Conservation (phyloP, 2,113 vertebrate species). For the Varanus komodoensis region DNA sequence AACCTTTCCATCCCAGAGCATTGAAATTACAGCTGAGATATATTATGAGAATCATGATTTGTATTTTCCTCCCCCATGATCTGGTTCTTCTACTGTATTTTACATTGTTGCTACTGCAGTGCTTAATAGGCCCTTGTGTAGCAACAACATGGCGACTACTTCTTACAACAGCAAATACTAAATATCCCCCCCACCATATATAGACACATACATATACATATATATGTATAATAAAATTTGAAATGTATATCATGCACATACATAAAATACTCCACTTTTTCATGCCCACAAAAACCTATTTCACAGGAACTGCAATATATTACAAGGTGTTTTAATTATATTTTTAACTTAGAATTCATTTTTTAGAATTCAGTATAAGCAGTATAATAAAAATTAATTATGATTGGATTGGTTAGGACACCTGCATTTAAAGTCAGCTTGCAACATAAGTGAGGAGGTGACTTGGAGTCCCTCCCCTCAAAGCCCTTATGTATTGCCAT, state of each 20-base stretch:
- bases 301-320: slow-evolving; percentile 51
- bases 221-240: neutral
- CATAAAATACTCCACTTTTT: slow-evolving; percentile 49
- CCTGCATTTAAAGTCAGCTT: slow-evolving; percentile 9
- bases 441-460: slow-evolving; percentile 42
- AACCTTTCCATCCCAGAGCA: neutral
- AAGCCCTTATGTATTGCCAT: slow-evolving; percentile 57
- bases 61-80: slow-evolving; percentile 53
- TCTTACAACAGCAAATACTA: slow-evolving; percentile 77
- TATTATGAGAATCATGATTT: slow-evolving; percentile 38
- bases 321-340: slow-evolving; percentile 45
- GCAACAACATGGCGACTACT: slow-evolving; percentile 85
- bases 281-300: slow-evolving; percentile 59
- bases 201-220: too few species aligned
- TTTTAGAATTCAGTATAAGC: slow-evolving; percentile 45
- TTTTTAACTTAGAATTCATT: slow-evolving; percentile 41
- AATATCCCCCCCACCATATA: slow-evolving; percentile 46
- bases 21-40: slow-evolving; percentile 64
- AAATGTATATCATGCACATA: slow-evolving; percentile 27
- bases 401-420: slow-evolving; percentile 32
- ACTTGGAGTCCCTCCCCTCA: slow-evolving; percentile 45
- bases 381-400: slow-evolving; percentile 13
- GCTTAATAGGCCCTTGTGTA: slow-evolving; percentile 86
- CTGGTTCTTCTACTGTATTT: slow-evolving; percentile 72
- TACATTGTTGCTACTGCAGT: slow-evolving; percentile 85